Evolutionary conservation across 2,113 vertebrate species (phyloP).

Genomic region (Propithecus coquereli): DNA sequence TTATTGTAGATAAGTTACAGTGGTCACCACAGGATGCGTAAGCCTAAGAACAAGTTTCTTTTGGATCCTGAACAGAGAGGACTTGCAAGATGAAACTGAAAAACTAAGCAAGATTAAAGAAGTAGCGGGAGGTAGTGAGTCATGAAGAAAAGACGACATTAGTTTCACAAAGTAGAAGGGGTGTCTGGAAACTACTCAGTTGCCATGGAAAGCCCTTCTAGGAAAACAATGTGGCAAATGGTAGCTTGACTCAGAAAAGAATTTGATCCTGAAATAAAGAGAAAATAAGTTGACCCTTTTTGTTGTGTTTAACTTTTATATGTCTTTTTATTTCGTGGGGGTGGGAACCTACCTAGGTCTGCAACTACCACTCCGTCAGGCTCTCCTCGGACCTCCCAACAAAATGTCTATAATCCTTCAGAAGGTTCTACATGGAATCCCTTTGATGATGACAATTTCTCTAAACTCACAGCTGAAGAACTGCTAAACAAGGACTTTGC

Average conservation of each 20-base stretch:
- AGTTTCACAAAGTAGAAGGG: neutral
- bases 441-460: conserved; percentile 98
- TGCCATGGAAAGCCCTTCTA: neutral
- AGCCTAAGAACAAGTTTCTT: neutral
- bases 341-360: conserved; percentile 84
- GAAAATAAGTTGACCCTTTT: neutral
- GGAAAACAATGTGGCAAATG: conserved; percentile 2
- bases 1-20: neutral
- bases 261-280: conserved; percentile 25
- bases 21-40: neutral
- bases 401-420: conserved; percentile 86
- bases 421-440: conserved; percentile 94
- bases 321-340: conserved; percentile 61
- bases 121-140: neutral
- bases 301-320: conserved; percentile 34
- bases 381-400: conserved; percentile 87
- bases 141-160: neutral
- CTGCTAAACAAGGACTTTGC: conserved; percentile 98
- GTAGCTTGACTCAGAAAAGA: neutral
- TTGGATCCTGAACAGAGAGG: neutral
- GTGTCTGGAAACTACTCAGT: neutral
- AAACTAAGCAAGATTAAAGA: neutral
- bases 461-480: conserved; percentile 97
- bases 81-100: neutral
- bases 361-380: conserved; percentile 97